Conservation (phyloP, 2,113 vertebrate genomes). For the Condylura cristata region DNA sequence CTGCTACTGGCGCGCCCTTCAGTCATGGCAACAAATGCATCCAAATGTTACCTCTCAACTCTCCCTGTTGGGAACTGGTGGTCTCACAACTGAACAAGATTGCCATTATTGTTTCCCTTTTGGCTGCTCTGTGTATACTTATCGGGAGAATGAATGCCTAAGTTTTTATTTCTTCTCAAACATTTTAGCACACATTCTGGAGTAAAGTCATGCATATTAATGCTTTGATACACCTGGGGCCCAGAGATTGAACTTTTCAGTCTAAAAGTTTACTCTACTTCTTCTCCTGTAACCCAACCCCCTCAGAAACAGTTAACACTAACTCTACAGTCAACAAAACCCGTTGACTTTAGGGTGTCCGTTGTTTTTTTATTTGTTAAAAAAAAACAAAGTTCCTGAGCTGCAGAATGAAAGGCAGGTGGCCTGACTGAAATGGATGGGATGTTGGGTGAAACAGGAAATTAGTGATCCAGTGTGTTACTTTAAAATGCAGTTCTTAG, state of each 20-base stretch:
- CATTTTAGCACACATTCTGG: rapidly evolving
- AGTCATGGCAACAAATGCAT: too few relatives aligned
- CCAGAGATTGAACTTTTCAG: neutral
- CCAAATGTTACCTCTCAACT: neutral
- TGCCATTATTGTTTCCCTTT: neutral
- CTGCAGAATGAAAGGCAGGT: neutral
- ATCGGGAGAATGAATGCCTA: neutral
- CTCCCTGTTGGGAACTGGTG: neutral
- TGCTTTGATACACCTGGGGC: neutral
- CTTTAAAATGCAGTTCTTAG: neutral
- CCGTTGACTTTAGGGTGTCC: neutral
- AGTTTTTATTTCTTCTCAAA: neutral
- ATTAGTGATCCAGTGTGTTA: too few relatives aligned
- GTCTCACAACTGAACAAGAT: neutral
- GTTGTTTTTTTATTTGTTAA: neutral
- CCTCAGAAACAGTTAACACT: neutral
- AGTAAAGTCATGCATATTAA: neutral
- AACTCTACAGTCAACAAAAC: neutral
- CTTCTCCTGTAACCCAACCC: too few relatives aligned
- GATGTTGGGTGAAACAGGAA: too few relatives aligned
- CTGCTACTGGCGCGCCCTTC: neutral
- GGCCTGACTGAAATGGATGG: neutral
- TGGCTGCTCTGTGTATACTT: rapidly evolving
- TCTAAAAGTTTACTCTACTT: neutral
- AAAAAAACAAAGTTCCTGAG: neutral